Base-by-base conservation (phyloP, 2,113 vertebrate species). In the Tautogolabrus adspersus region DNA sequence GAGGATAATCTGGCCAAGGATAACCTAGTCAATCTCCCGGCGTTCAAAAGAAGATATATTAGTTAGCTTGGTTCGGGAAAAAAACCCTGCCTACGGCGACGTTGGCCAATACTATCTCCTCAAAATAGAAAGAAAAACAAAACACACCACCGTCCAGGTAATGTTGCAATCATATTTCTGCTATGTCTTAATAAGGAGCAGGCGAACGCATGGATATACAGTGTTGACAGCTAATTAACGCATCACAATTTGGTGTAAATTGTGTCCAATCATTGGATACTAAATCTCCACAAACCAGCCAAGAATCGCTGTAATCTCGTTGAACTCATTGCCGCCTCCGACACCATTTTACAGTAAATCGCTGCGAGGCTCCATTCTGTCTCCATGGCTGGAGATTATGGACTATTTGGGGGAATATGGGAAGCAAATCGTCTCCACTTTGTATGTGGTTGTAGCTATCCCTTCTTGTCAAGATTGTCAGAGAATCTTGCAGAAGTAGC, bases 71-170 rank as follows among this genome's bases (percentile, higher is more conserved):
- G 59, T 49, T 70, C 18, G 66, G 22, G 4, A 83, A 16, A 84
- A 75, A 82, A 16, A 67, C 6, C 6, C 44, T 66, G 55, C 72
- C 23, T 19, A 60, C 65, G 46, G 52, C 66, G 62, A 72, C 77
- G 55, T 56, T 60, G 38, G 19, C 46, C 55, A 70, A 18, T 5
- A 63, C 54, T 73, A 61, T 76, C 82, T 49, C 57, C 47, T 71
- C 12, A 18, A 74, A 58, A 87, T 13, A 15, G 22, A 37, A 64
- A 57, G 13, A 47, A 57, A 72, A 52, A 47, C 55, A 19, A 62
- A 72, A 59, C 66, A 38, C 78, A 26, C 51, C 16, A 6, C 56
- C 51, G 22, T 85, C 40, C 81, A 91, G 92, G 92, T 92, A 91
- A 85, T 11, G 54, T 60, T n/a, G 26, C 9, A 2, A 30, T 63